These are phyloP conservation scores for Leistus spinibarbis DNA, from an alignment of 2,888 invertebrate species.

Conservation along the genomic window DNA sequence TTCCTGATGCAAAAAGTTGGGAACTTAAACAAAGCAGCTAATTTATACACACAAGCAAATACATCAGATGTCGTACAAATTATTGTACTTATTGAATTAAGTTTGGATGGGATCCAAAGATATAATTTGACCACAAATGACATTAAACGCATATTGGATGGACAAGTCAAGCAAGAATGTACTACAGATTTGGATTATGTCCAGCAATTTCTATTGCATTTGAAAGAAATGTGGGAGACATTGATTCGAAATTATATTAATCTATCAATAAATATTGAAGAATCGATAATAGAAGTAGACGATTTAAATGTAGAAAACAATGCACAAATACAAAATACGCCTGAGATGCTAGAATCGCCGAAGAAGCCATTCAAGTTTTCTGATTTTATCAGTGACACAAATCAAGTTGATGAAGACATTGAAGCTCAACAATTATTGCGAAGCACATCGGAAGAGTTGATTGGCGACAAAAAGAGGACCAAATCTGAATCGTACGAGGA, in stretches of 20 bases:
- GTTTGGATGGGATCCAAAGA: constrained; percentile 72
- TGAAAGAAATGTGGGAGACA: constrained; percentile 55
- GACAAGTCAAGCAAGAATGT: constrained; percentile 46
- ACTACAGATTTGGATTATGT: constrained; percentile 53
- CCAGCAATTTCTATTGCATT: constrained; percentile 53
- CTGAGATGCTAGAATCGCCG: constrained; percentile 18
- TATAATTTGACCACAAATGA: constrained; percentile 68
- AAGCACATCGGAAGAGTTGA: constrained; percentile 50
- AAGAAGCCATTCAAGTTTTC: constrained; percentile 60
- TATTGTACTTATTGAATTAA: constrained; percentile 84
- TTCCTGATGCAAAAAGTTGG: constrained; percentile 93
- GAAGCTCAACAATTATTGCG: constrained; percentile 42
- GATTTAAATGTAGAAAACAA: constrained; percentile 44
- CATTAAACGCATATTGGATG: constrained; percentile 67
- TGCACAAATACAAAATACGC: not conserved
- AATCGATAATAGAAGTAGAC: constrained; percentile 40
- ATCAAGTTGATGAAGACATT: constrained; percentile 30
- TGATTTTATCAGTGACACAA: constrained; percentile 61
- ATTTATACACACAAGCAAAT: constrained; percentile 90
- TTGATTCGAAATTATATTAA: constrained; percentile 56
- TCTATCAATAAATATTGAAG: constrained; percentile 53
- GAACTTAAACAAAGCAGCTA: constrained; percentile 83
- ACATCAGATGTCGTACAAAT: constrained; percentile 91
- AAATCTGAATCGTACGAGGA: constrained; percentile 53
- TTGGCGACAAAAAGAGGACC: constrained; percentile 51